phyloP scores from a whole-genome alignment of 2,888 invertebrate species.

The Ormyrus rosae region DNA sequence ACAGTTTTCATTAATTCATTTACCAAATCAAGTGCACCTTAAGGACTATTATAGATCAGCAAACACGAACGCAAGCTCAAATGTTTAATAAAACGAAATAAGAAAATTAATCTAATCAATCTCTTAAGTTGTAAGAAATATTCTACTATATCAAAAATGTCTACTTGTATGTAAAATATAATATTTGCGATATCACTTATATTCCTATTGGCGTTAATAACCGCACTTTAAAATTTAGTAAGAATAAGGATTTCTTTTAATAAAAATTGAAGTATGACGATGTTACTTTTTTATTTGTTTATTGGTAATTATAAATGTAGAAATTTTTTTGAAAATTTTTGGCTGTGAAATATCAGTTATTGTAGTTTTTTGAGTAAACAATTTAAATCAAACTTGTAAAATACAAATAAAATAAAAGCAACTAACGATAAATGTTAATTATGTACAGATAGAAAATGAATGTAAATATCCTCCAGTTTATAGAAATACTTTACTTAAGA shows the following conservation, averaged over 20 bases:
- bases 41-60: constrained; percentile 71
- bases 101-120: not conserved
- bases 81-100: constrained; percentile 60
- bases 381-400: not conserved
- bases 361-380: constrained; percentile 1
- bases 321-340: constrained; percentile 7
- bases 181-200: not conserved
- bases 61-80: constrained; percentile 67
- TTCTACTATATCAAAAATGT: not conserved
- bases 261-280: not conserved
- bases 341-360: constrained; percentile 41
- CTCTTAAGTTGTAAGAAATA: not conserved
- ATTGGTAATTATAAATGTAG: not conserved
- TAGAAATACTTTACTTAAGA: constrained; percentile 3
- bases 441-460: not conserved
- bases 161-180: not conserved
- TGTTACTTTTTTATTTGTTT: too few species aligned
- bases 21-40: constrained; percentile 71
- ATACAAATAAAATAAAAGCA: not conserved
- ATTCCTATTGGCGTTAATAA: not conserved
- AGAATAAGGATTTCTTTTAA: not conserved
- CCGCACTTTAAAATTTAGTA: not conserved
- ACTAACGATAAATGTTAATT: not conserved
- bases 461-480: constrained; percentile 8
- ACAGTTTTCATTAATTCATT: constrained; percentile 66